Evolutionary conservation across 23 tunicate genomes (phyloP).

Genomic region (Trididemnum clinides): DNA sequence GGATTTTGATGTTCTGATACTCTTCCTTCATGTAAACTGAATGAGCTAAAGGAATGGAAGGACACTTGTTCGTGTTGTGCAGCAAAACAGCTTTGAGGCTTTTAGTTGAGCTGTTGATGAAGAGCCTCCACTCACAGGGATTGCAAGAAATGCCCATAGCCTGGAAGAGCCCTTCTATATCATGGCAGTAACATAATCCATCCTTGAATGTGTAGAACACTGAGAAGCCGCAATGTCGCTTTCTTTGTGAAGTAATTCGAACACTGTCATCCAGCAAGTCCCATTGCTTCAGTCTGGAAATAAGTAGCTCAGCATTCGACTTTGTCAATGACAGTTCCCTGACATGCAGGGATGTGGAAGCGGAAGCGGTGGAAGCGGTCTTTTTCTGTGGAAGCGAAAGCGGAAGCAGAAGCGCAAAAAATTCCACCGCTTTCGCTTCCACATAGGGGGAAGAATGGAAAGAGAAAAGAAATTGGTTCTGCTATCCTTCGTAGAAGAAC

Average conservation of each 20-base stretch:
- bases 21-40: constrained; percentile 35
- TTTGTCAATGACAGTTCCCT: constrained; percentile 35
- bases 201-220: constrained; percentile 21
- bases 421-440: too few relatives aligned
- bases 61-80: constrained; percentile 53
- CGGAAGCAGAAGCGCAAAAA: too few relatives aligned
- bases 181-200: constrained; percentile 40
- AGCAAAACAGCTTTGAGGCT: constrained; percentile 47
- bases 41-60: constrained; percentile 45
- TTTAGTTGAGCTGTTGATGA: constrained; percentile 38
- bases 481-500: too few relatives aligned
- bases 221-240: constrained; percentile 38
- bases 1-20: constrained; percentile 39
- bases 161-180: constrained; percentile 24
- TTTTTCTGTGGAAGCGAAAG: too few relatives aligned
- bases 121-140: constrained; percentile 30
- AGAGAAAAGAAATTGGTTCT: too few relatives aligned
- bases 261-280: constrained; percentile 31
- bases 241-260: constrained; percentile 40
- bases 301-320: constrained; percentile 37
- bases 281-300: constrained; percentile 39
- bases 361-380: too few relatives aligned
- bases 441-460: too few relatives aligned
- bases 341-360: too few relatives aligned
- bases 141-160: constrained; percentile 45